Conservation (phyloP, 2,888 invertebrate species). For the Drosophila mimica region DNA sequence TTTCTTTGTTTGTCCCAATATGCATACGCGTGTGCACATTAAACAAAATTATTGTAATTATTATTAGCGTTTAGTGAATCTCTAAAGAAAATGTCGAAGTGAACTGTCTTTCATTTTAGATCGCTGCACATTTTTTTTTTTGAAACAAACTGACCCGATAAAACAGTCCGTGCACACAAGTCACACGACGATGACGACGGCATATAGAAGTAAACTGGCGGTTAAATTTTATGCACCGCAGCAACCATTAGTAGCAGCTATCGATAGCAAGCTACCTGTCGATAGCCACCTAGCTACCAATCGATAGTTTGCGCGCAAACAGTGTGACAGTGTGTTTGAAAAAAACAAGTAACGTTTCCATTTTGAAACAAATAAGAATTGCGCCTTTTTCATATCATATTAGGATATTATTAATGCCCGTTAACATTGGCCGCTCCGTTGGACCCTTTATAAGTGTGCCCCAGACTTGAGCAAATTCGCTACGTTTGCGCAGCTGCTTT, state of each 20-base stretch:
- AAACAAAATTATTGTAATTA: background rate
- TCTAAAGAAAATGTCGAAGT: background rate
- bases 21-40: constrained; percentile 31
- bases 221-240: constrained; percentile 40
- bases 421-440: constrained; percentile 37
- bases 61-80: background rate
- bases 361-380: background rate
- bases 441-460: constrained; percentile 46
- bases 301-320: constrained; percentile 22
- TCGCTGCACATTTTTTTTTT: constrained; percentile 23
- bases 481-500: constrained; percentile 22
- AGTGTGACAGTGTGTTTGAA: constrained; percentile 5
- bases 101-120: constrained; percentile 3
- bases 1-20: constrained; percentile 36
- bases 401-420: constrained; percentile 41
- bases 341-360: background rate
- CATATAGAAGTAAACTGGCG: constrained; percentile 47
- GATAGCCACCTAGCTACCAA: background rate
- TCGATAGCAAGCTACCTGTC: constrained; percentile 11
- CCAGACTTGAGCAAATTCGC: constrained; percentile 65
- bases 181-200: constrained; percentile 34
- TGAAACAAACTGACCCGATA: constrained; percentile 19
- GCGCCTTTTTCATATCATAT: constrained; percentile 32
- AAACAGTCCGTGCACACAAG: constrained; percentile 38
- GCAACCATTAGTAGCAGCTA: constrained; percentile 5